Evolutionary conservation across 2,113 vertebrate genomes (phyloP).

Genomic region (Sakesphorus luctuosus): DNA sequence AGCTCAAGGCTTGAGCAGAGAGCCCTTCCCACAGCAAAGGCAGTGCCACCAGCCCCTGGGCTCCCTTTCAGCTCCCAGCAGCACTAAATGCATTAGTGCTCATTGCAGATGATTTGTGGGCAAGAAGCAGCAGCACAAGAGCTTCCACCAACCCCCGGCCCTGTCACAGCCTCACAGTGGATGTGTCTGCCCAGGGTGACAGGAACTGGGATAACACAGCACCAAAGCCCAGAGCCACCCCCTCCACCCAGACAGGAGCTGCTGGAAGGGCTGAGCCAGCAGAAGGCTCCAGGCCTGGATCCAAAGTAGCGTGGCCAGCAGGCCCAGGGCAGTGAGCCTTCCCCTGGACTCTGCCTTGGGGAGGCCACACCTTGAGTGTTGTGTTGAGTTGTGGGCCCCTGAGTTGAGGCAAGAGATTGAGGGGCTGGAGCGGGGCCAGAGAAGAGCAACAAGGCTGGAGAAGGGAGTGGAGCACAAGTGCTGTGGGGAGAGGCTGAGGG

Average conservation of each 20-base stretch:
- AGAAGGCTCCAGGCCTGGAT: not conserved
- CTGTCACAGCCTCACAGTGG: accelerated
- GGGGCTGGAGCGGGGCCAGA: too few relatives aligned
- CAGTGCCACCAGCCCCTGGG: not conserved
- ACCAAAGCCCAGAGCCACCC: not conserved
- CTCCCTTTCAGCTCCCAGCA: not conserved
- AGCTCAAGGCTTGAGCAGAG: not conserved
- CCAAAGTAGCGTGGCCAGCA: too few relatives aligned
- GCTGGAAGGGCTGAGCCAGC: not conserved
- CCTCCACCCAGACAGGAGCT: not conserved
- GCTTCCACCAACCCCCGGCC: not conserved
- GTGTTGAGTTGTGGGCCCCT: too few relatives aligned
- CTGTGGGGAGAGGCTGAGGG: too few relatives aligned
- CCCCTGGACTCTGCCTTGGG: too few relatives aligned
- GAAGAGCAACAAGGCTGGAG: too few relatives aligned
- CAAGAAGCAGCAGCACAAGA: not conserved
- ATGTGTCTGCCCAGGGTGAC: not conserved
- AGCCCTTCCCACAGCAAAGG: conserved; percentile 3
- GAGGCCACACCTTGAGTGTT: too few relatives aligned
- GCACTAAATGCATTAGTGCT: not conserved
- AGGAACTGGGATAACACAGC: not conserved
- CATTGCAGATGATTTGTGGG: not conserved
- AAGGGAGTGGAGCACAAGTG: too few relatives aligned
- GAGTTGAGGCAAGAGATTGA: too few relatives aligned
- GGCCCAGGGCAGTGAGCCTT: not conserved